These are phyloP conservation scores for Lepidostoma basale DNA, from an alignment of 1,140 invertebrate species.

Conservation along the genomic window DNA sequence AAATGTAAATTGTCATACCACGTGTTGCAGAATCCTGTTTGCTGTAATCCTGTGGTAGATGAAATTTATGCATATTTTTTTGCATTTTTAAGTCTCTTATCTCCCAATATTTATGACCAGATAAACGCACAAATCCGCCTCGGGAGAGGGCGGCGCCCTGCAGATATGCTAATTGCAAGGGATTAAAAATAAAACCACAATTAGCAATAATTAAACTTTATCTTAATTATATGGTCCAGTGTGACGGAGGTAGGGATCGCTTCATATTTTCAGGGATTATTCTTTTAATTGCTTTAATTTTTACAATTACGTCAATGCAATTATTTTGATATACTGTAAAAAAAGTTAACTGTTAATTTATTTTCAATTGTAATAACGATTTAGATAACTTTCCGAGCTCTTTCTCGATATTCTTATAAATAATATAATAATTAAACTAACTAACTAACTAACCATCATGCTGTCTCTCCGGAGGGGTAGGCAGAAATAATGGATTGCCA, in stretches of 20 bases:
- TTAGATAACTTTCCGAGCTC: no score
- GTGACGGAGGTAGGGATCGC: background rate
- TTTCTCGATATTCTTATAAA: no score
- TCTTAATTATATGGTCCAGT: slow-evolving; percentile 43
- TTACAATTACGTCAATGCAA: no score
- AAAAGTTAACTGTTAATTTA: no score
- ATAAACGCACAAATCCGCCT: slow-evolving; percentile 43
- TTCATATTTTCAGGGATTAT: slow-evolving; percentile 13
- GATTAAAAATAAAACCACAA: slow-evolving; percentile 48
- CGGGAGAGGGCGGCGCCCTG: slow-evolving; percentile 21
- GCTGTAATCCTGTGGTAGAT: slow-evolving; percentile 36
- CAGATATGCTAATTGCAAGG: slow-evolving; percentile 44
- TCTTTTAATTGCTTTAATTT: slow-evolving; percentile 35
- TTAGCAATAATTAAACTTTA: slow-evolving; percentile 48
- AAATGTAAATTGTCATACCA: background rate
- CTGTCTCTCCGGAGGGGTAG: no score
- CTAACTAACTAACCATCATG: no score
- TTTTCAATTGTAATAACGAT: no score
- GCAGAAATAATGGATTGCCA: no score
- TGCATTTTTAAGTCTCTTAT: slow-evolving; percentile 40
- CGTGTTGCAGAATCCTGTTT: no score
- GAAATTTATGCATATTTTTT: slow-evolving; percentile 38
- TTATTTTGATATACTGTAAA: no score
- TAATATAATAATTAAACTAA: no score
- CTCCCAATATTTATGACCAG: slow-evolving; percentile 46